These are phyloP conservation scores for Ennomos erosarius DNA, from an alignment of 2,888 invertebrate species.

Conservation along the genomic window DNA sequence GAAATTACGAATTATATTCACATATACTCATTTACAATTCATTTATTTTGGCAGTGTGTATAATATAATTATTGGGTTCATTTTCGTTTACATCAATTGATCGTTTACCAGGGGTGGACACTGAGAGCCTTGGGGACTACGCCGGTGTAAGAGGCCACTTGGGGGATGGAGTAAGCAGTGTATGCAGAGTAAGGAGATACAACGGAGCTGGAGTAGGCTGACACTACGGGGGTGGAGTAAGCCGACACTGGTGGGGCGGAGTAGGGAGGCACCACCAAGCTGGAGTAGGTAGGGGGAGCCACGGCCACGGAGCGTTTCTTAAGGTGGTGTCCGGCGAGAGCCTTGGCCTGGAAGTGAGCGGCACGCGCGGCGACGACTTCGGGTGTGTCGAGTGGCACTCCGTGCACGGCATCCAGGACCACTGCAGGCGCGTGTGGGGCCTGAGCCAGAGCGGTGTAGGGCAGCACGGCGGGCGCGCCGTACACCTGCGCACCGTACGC, in stretches of 20 bases:
- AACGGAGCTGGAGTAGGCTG: slow-evolving; percentile 48
- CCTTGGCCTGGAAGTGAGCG: slow-evolving; percentile 77
- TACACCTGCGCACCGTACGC: slow-evolving; percentile 46
- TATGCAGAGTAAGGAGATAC: slow-evolving; percentile 29
- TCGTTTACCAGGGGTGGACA: slow-evolving; percentile 49
- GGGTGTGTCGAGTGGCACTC: slow-evolving; percentile 75
- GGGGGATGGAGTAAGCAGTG: slow-evolving; percentile 30
- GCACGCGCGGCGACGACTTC: slow-evolving; percentile 79
- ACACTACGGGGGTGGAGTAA: slow-evolving; percentile 38
- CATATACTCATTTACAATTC: slow-evolving; percentile 23
- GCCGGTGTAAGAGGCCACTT: slow-evolving; percentile 40
- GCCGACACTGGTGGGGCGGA: slow-evolving; percentile 42
- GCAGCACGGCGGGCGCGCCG: slow-evolving; percentile 37
- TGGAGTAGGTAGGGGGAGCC: slow-evolving; percentile 42
- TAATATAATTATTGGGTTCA: slow-evolving; percentile 1
- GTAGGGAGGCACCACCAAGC: slow-evolving; percentile 43
- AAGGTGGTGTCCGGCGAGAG: slow-evolving; percentile 72
- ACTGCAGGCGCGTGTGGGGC: slow-evolving; percentile 48
- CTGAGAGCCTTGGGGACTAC: slow-evolving; percentile 51
- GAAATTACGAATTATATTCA: slow-evolving; percentile 7
- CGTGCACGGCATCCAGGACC: slow-evolving; percentile 71
- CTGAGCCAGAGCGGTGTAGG: slow-evolving; percentile 43
- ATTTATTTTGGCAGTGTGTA: slow-evolving; percentile 30
- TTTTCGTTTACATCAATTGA: slow-evolving; percentile 13
- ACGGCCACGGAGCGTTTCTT: slow-evolving; percentile 47